A percentile compares a stretch with the other conserved stretches of the same genome.
Conservation (phyloP, 2,888 invertebrate genomes). For the Spilarctia lutea region DNA sequence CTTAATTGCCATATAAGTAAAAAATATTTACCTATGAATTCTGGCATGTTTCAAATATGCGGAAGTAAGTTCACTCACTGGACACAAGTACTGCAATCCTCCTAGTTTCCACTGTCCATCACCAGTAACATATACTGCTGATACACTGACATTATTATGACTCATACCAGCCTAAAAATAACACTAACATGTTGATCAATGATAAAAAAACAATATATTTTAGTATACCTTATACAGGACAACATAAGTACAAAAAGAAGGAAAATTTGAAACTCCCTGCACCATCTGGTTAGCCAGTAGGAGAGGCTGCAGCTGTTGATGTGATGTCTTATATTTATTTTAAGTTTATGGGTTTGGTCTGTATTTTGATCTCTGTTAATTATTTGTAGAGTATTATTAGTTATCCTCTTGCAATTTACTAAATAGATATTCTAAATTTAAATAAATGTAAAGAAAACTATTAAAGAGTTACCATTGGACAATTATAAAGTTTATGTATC, state of each 20-base stretch:
- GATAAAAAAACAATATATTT: background rate
- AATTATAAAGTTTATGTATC: background rate
- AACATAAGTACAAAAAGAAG: too few species aligned
- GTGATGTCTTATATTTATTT: background rate
- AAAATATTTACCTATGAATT: slow-evolving; percentile 79
- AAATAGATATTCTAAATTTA: background rate
- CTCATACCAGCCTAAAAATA: slow-evolving; percentile 88
- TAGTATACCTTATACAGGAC: background rate
- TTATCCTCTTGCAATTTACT: background rate
- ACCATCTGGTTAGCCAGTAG: too few species aligned
- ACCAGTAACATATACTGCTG: slow-evolving; percentile 92
- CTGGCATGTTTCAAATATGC: slow-evolving; percentile 89
- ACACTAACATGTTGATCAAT: background rate
- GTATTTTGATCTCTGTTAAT: background rate
- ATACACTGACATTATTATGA: slow-evolving; percentile 93
- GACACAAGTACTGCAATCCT: slow-evolving; percentile 93
- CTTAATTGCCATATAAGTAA: background rate
- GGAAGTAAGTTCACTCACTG: slow-evolving; percentile 88
- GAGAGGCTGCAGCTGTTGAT: too few species aligned
- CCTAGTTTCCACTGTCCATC: slow-evolving; percentile 96
- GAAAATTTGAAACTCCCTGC: too few species aligned
- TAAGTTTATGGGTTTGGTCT: background rate
- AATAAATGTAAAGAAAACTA: background rate
- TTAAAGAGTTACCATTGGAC: background rate
- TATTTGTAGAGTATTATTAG: background rate